Conservation (phyloP, 2,888 invertebrate species). For the Drepanosiphum platanoidis region DNA sequence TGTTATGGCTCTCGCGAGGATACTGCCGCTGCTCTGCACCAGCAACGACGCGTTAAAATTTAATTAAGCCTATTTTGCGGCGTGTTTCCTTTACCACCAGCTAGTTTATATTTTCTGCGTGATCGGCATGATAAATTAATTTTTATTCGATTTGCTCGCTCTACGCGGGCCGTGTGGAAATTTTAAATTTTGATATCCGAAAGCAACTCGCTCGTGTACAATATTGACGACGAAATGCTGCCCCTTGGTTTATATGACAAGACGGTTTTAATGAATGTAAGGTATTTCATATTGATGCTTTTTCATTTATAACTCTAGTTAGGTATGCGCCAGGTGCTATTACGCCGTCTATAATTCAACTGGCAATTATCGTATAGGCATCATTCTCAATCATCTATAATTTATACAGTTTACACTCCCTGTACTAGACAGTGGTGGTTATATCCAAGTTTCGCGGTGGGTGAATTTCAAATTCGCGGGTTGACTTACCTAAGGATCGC, state of each 20-base stretch:
- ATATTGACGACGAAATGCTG: background rate
- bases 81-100: background rate
- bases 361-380: constrained; percentile 11
- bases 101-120: constrained; percentile 36
- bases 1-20: constrained; percentile 26
- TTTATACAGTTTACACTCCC: background rate
- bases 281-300: background rate
- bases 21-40: background rate
- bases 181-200: constrained; percentile 25
- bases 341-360: background rate
- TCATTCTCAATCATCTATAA: background rate
- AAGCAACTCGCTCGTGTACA: constrained; percentile 3
- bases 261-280: constrained; percentile 8
- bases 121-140: constrained; percentile 48
- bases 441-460: too few species aligned
- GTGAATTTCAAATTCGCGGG: too few species aligned
- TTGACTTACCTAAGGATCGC: too few species aligned
- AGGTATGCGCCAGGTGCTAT: background rate
- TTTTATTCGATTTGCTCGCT: constrained; percentile 23
- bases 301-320: constrained; percentile 10
- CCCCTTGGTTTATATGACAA: background rate
- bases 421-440: background rate
- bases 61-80: constrained; percentile 39
- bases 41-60: constrained; percentile 40
- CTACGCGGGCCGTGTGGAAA: background rate